phyloP scores from a whole-genome alignment of 23 tunicate genomes.

The Ascidia mentula region DNA sequence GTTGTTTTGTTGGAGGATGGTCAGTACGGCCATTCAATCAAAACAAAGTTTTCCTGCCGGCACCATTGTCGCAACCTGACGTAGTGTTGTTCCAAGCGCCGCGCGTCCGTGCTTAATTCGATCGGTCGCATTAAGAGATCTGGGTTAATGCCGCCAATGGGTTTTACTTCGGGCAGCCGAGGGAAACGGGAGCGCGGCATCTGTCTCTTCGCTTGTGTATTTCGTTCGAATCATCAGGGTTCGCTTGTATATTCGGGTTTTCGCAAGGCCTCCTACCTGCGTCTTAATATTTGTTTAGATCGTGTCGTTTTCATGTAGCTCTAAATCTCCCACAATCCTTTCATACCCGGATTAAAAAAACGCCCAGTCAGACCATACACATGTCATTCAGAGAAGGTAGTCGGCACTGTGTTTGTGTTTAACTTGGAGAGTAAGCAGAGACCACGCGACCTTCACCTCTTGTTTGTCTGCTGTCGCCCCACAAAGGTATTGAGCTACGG shows the following conservation, averaged over 20 bases:
- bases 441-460: conserved; percentile 5
- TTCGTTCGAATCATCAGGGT: background rate
- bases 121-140: conserved; percentile 9
- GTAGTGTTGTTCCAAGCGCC: conserved; percentile 1
- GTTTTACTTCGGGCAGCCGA: background rate
- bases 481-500: background rate
- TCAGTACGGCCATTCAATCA: background rate
- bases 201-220: conserved; percentile 8
- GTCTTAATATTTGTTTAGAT: background rate
- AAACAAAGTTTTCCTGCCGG: conserved; percentile 4
- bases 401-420: background rate
- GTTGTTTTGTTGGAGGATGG: too few relatives aligned
- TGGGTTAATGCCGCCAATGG: conserved; percentile 9
- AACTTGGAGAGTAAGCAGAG: background rate
- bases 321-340: too few relatives aligned
- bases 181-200: conserved; percentile 21
- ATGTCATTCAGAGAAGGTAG: too few relatives aligned
- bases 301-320: background rate
- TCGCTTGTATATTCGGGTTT: background rate
- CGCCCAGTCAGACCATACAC: too few relatives aligned
- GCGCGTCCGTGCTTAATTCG: conserved; percentile 5
- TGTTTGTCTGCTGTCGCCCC: background rate
- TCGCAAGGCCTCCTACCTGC: background rate
- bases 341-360: too few relatives aligned
- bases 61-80: conserved; percentile 8